Evolutionary conservation across 2,888 invertebrate species (phyloP), one percentile per base, ranked within the genome.

Genomic region (Eutolmus rufibarbis): DNA sequence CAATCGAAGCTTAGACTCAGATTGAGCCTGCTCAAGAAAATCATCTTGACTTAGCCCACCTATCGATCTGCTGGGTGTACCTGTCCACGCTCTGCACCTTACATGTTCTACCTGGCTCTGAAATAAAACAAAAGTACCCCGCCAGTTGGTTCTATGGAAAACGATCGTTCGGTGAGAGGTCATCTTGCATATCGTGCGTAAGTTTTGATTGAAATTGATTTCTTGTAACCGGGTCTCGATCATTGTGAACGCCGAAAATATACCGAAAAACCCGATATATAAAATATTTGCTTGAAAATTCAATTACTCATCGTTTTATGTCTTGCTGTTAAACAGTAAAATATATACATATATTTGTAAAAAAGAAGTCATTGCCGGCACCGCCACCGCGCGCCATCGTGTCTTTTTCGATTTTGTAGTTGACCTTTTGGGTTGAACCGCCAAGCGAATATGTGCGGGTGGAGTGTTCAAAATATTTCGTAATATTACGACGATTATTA

Each of bases 1-100:
- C 66, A 82, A 82, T 82, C 82, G 82, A 82, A 40, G 34, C 4
- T 66, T 82, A 8, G 57, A 82, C 56, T 82, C 66, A 66, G 34
- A 82, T 56, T 82, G 82, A 82, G 19, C 82, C 16, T 79, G 12
- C 40, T 37, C 57, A 9, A 31, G n/a, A 34, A 56, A 51, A 82
- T 82, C 82, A 66, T 82, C 82, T 82, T 40, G 66, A 66, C 51
- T 34, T 82, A 57, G 66, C 28, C 31, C 16, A 51, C 81, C 56
- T 31, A 56, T 37, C 19, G 37, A n/a, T 76, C 76, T 16, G 9
- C n/a, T 76, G 23, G 57, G 57, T 37, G 28, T 76, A 76, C 79
- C 28, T 23, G 19, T 16, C 79, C 51, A 46, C 51, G 23, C 51
- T 40, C 78, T 37, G 9, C 43, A 43, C 19, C 40, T 78, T 78